A percentile compares a stretch with the other conserved stretches of the same genome.
Conservation (phyloP, 2,888 invertebrate species). For the Blomia tropicalis region DNA sequence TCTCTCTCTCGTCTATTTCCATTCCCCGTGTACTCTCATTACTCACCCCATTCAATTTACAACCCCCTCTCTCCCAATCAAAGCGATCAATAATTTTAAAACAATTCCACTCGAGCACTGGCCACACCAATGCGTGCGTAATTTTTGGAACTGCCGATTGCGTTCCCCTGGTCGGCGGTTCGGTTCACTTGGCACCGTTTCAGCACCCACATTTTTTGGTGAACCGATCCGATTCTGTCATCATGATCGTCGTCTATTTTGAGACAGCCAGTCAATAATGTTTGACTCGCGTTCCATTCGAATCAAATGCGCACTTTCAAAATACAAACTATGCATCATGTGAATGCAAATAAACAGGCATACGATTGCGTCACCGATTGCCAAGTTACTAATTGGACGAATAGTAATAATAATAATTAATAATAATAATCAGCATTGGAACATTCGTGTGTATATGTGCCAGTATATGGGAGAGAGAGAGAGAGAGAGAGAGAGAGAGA, state of each 20-base stretch:
- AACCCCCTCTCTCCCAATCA: constrained; percentile 4
- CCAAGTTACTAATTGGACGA: constrained; percentile 16
- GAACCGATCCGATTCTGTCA: too few species aligned
- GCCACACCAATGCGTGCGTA: background rate
- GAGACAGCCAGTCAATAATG: background rate
- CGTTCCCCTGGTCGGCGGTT: too few species aligned
- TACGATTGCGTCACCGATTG: background rate
- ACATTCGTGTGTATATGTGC: too few species aligned
- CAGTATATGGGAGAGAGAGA: constrained; percentile 1
- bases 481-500: constrained; percentile 11
- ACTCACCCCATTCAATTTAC: background rate
- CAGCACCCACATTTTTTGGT: too few species aligned
- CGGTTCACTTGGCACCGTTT: too few species aligned
- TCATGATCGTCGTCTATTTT: too few species aligned
- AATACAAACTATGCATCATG: background rate
- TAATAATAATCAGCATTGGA: constrained; percentile 14
- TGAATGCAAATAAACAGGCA: too few species aligned
- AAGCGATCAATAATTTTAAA: constrained; percentile 11
- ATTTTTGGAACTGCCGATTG: too few species aligned
- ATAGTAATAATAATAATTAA: constrained; percentile 14
- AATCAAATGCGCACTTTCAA: background rate
- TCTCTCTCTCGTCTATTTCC: too few species aligned
- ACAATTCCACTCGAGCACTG: background rate
- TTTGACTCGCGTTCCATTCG: background rate
- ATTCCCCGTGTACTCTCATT: background rate